These are phyloP conservation scores for Meandrusa payeni DNA, from an alignment of 2,888 invertebrate species.

Conservation along the genomic window DNA sequence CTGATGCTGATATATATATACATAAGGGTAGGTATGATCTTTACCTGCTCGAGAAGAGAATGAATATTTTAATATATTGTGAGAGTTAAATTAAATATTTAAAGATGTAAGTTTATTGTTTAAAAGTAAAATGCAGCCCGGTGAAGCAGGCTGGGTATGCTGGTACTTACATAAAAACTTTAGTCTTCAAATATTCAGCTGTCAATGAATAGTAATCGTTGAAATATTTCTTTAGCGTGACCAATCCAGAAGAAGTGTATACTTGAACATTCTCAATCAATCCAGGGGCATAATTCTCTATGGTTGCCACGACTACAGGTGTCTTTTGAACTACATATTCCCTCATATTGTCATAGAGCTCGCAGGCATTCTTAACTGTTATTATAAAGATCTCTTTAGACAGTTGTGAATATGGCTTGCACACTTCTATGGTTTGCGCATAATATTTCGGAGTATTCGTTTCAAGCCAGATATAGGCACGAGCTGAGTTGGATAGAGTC, in stretches of 20 bases:
- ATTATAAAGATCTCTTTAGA: constrained; percentile 80
- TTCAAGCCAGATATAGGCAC: constrained; percentile 85
- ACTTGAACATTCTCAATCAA: constrained; percentile 82
- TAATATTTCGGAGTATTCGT: constrained; percentile 85
- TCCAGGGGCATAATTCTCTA: constrained; percentile 88
- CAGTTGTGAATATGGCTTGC: constrained; percentile 83
- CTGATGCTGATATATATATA: too few relatives aligned
- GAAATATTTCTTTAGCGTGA: constrained; percentile 67
- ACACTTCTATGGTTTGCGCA: constrained; percentile 71
- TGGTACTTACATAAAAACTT: constrained; percentile 92
- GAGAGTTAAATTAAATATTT: too few relatives aligned
- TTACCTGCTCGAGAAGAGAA: too few relatives aligned
- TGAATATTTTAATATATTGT: too few relatives aligned
- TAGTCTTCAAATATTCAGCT: constrained; percentile 84
- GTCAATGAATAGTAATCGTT: constrained; percentile 74
- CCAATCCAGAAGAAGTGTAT: constrained; percentile 63
- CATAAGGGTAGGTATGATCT: too few relatives aligned
- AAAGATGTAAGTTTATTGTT: too few relatives aligned
- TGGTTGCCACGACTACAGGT: constrained; percentile 61
- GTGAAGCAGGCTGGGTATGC: too few relatives aligned
- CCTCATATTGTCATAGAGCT: constrained; percentile 68
- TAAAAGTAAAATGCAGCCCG: too few relatives aligned
- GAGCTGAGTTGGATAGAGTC: constrained; percentile 80
- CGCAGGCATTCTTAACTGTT: constrained; percentile 71
- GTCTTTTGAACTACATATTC: constrained; percentile 76